A percentile compares a stretch with the other conserved stretches of the same genome.
Conservation (phyloP, 1,140 invertebrate genomes). For the Halesus radiatus region DNA sequence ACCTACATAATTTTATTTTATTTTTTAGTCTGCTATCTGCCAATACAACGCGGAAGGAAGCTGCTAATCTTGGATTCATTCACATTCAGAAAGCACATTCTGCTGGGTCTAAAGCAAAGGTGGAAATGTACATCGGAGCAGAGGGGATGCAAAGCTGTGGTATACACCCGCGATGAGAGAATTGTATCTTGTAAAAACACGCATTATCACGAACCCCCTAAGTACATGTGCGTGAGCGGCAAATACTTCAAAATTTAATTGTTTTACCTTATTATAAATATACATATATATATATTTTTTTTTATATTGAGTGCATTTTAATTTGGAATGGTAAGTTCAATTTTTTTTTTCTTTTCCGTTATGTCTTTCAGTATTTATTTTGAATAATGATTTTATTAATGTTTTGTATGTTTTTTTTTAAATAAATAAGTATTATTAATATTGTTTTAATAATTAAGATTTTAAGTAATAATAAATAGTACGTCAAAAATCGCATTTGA, state of each 20-base stretch:
- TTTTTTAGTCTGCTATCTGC: background rate
- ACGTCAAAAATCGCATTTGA: no score
- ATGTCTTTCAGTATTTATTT: no score
- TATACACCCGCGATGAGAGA: background rate
- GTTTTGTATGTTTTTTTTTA: no score
- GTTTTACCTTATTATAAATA: no score
- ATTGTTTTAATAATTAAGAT: no score
- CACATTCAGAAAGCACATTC: background rate
- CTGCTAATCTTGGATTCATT: background rate
- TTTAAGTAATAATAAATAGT: no score
- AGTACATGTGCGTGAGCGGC: background rate
- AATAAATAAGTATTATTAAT: no score
- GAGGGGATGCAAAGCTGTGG: constrained; percentile 25
- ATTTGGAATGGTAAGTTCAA: no score
- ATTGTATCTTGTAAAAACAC: constrained; percentile 10
- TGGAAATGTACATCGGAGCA: background rate
- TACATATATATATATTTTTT: no score
- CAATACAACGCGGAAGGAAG: background rate
- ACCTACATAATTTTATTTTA: background rate
- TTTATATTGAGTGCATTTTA: no score
- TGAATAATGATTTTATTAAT: no score
- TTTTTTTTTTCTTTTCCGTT: no score
- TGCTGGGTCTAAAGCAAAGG: background rate
- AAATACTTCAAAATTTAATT: background rate
- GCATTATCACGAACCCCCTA: constrained; percentile 16